These are phyloP conservation scores for Epinotia brunnichana DNA, from an alignment of 2,888 invertebrate species.

Conservation along the genomic window DNA sequence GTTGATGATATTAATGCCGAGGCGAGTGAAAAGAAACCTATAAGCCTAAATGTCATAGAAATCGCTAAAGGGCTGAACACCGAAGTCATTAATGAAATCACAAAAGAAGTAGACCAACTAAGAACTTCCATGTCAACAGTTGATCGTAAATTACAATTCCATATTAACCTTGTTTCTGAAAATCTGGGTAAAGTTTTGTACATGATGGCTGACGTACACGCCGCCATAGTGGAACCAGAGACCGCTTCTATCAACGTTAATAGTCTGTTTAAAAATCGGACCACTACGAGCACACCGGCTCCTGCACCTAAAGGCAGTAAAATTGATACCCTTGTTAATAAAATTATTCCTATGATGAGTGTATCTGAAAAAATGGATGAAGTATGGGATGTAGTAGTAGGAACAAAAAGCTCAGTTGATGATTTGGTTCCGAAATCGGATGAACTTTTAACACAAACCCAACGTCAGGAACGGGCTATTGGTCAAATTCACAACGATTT, in stretches of 20 bases:
- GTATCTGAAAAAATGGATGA: constrained; percentile 96
- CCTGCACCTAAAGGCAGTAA: constrained; percentile 87
- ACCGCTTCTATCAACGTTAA: constrained; percentile 81
- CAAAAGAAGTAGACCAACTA: constrained; percentile 91
- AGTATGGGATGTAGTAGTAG: constrained; percentile 95
- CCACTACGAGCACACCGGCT: constrained; percentile 84
- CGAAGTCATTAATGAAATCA: constrained; percentile 91
- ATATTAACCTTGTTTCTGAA: constrained; percentile 92
- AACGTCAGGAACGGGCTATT: constrained; percentile 93
- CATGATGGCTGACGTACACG: constrained; percentile 92
- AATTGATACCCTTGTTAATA: constrained; percentile 90
- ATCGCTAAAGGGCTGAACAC: constrained; percentile 92
- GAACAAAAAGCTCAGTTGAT: constrained; percentile 94
- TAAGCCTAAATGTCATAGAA: constrained; percentile 92
- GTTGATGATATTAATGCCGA: constrained; percentile 93
- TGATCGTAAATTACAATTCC: constrained; percentile 92
- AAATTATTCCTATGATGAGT: constrained; percentile 92
- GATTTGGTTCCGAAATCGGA: constrained; percentile 94
- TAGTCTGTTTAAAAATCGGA: constrained; percentile 79
- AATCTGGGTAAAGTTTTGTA: constrained; percentile 90
- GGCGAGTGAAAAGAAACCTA: constrained; percentile 93
- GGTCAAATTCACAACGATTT: constrained; percentile 93
- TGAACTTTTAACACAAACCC: constrained; percentile 92
- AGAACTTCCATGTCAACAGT: constrained; percentile 90
- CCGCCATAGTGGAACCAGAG: constrained; percentile 91